phyloP scores from a whole-genome alignment of 1,140 invertebrate species.

The Lanistes nyassanus region DNA sequence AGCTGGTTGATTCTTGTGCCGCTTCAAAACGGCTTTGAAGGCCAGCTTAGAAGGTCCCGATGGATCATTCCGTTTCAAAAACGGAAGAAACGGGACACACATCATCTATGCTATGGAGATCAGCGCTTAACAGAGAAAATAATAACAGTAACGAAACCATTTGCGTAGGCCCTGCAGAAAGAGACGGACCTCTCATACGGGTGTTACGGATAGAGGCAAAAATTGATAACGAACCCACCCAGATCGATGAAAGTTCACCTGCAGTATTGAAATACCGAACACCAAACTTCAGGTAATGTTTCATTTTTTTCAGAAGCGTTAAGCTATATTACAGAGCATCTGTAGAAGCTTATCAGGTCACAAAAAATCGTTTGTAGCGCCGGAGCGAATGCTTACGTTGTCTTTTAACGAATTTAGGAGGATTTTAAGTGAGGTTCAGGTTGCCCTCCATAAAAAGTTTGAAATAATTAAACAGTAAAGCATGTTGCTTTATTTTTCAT shows the following conservation, averaged over 20 bases:
- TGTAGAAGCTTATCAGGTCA: no score
- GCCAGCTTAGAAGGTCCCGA: conserved; percentile 32
- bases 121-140: conserved; percentile 35
- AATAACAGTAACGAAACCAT: conserved; percentile 40
- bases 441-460: no score
- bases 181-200: conserved; percentile 42
- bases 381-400: no score
- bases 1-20: conserved; percentile 22
- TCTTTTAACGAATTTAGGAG: no score
- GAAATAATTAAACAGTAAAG: no score
- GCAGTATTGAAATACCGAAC: conserved; percentile 62
- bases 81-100: conserved; percentile 37
- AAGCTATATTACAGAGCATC: no score
- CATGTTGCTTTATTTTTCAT: no score
- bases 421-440: no score
- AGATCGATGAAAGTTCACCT: conserved; percentile 59
- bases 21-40: conserved; percentile 23
- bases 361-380: no score
- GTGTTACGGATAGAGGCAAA: conserved; percentile 55
- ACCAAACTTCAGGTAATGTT: conserved; percentile 58
- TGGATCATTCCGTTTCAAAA: conserved; percentile 38
- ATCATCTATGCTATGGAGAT: conserved; percentile 32
- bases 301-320: conserved; percentile 6
- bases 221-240: conserved; percentile 60
- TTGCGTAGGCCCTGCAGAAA: conserved; percentile 31